These are phyloP conservation scores for Drosophila algonquin DNA, from an alignment of 2,888 invertebrate species.

Conservation along the genomic window DNA sequence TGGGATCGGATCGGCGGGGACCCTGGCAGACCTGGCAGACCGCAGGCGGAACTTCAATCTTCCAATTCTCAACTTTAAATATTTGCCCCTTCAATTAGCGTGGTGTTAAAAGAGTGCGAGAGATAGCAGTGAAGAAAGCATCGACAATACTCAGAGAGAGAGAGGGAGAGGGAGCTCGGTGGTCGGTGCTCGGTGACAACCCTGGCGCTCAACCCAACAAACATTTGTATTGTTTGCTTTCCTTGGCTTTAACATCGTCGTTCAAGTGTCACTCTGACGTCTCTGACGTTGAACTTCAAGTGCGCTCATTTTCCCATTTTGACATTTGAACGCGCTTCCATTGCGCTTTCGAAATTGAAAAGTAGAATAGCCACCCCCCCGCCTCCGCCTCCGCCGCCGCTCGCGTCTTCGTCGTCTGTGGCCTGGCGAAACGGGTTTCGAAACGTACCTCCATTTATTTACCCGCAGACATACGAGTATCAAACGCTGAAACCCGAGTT, in stretches of 20 bases:
- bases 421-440: conserved; percentile 42
- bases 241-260: conserved; percentile 18
- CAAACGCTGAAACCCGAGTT: conserved; percentile 47
- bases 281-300: conserved; percentile 68
- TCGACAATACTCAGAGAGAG: conserved; percentile 22
- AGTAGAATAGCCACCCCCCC: conserved; percentile 56
- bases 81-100: conserved; percentile 76
- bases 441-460: conserved; percentile 7
- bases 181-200: conserved; percentile 26
- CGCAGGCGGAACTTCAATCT: conserved; percentile 56
- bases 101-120: conserved; percentile 53
- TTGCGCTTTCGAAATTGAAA: conserved; percentile 70
- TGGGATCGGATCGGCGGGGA: not conserved
- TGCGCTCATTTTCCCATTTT: conserved; percentile 70
- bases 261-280: conserved; percentile 39
- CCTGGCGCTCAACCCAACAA: conserved; percentile 25
- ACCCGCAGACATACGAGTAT: conserved; percentile 17
- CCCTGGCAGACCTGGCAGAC: not conserved
- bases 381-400: not conserved
- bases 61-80: conserved; percentile 53
- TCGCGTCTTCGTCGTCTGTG: not conserved
- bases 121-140: conserved; percentile 51
- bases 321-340: conserved; percentile 73
- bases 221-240: conserved; percentile 22
- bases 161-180: not conserved